Base-by-base conservation (phyloP, 2,113 vertebrate genomes). In the Ammodytes dubius region DNA sequence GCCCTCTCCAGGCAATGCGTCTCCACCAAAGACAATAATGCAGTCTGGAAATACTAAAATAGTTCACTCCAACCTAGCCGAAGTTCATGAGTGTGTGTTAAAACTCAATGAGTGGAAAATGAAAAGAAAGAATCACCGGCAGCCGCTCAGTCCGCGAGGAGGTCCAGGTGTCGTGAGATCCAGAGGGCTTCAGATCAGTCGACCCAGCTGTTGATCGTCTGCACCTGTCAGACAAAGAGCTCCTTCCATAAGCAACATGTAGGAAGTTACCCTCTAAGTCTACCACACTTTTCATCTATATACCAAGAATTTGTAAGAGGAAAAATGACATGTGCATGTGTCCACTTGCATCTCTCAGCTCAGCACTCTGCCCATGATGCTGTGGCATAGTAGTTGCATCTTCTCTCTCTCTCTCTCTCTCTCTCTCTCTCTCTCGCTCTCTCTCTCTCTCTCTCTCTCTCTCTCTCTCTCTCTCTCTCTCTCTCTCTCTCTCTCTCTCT, bases 321-420 rank as follows among this genome's bases (percentile, higher is more conserved):
- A 56, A 58, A 53, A 76, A 65, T 10, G 15, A 67, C 66, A 61
- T 27, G 40, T 63, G 61, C 19, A 60, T 76, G 81, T 75, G 52
- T 74, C 61, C 70, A 49, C 74, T 64, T 27, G 57, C 37, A 68
- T 86, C 83, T 69, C 76, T 90, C 67, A 57, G 78, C 84, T 88
- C 82, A 66, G 60, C n/a, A 66, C 77, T 83, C 80, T 81, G 81
- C 74, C 27, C 64, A 75, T 89, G 84, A 87, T 89, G 90, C 89
- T 84, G 84, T 78, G 87, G 84, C 89, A 74, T 74, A 91, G 76
- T 86, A 90, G 88, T 92, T 89, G 83, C 81, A 87, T 92, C 90
- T 94, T 93, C 84, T 90, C 77, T 80, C 59, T 79, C 77, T 79
- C 50, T 49, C 70, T 65, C 74, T 76, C 56, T 54, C 70, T 58